A percentile compares a stretch with the other conserved stretches of the same genome.
These are phyloP conservation scores for Phoxinus dragarum DNA, from an alignment of 2,797 vertebrate genomes.

Conservation along the genomic window DNA sequence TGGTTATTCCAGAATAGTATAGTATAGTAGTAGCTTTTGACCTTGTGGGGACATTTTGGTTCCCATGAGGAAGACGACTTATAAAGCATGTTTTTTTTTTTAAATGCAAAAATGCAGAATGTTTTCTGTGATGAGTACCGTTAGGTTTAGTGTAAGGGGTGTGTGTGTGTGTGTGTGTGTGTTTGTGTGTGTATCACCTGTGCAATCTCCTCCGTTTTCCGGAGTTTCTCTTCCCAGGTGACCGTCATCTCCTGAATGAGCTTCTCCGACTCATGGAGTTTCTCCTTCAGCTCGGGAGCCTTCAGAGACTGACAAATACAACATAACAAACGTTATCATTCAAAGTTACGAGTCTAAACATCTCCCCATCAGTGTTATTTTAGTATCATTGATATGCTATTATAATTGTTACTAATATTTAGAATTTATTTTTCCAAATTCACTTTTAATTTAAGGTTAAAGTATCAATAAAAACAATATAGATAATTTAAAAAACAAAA, in stretches of 20 bases:
- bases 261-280: slow-evolving; percentile 96
- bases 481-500: too few relatives aligned
- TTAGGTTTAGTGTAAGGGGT: too few relatives aligned
- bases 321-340: slow-evolving; percentile 1
- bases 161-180: too few relatives aligned
- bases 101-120: too few relatives aligned
- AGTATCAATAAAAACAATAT: too few relatives aligned
- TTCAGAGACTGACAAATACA: slow-evolving; percentile 88
- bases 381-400: not conserved
- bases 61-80: not conserved
- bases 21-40: not conserved
- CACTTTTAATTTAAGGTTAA: not conserved
- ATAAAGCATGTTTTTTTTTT: not conserved
- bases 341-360: not conserved
- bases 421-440: not conserved
- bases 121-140: too few relatives aligned
- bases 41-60: not conserved
- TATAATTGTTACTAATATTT: not conserved
- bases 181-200: slow-evolving; percentile 79
- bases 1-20: not conserved
- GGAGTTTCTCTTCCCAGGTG: slow-evolving; percentile 97
- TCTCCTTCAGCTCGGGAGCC: slow-evolving; percentile 96
- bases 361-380: not conserved
- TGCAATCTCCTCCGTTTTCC: slow-evolving; percentile 98
- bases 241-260: slow-evolving; percentile 96